Conservation (phyloP, 2,797 vertebrate genomes). For the Helicolenus hilgendorfi region DNA sequence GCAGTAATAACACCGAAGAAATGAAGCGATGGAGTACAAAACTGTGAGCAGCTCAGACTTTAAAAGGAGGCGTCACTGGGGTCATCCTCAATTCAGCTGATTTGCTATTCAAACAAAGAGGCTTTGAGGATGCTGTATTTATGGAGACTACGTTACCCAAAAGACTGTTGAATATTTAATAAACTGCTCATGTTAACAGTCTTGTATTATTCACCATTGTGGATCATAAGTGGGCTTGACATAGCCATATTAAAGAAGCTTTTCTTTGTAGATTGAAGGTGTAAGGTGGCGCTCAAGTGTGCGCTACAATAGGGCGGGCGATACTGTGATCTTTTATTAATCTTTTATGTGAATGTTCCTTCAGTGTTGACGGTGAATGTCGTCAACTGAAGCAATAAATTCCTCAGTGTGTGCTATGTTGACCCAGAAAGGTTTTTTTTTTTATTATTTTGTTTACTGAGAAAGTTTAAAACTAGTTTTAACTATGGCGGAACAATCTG, state of each 20-base stretch:
- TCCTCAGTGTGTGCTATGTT: no score
- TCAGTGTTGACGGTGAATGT: no score
- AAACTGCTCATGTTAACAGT: neutral
- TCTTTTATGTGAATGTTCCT: no score
- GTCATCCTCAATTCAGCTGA: slow-evolving; percentile 2
- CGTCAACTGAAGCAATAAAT: no score
- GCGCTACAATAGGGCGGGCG: neutral
- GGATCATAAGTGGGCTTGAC: neutral
- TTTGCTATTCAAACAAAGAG: slow-evolving; percentile 31
- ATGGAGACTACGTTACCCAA: slow-evolving; percentile 2
- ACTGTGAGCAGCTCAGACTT: neutral
- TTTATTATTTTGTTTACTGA: no score
- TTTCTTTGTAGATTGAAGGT: neutral
- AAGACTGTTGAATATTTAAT: slow-evolving; percentile 38
- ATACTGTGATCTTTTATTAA: neutral
- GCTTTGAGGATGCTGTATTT: slow-evolving; percentile 18
- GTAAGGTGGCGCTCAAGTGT: neutral
- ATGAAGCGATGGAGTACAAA: neutral
- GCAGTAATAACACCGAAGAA: neutral
- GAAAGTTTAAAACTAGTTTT: no score
- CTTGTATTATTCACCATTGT: slow-evolving; percentile 12
- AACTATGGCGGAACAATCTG: no score
- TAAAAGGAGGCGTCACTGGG: neutral
- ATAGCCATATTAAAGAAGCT: neutral
- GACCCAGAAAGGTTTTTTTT: no score